These are phyloP conservation scores for Bombyx mandarina DNA, from an alignment of 1,140 invertebrate genomes.

Conservation along the genomic window DNA sequence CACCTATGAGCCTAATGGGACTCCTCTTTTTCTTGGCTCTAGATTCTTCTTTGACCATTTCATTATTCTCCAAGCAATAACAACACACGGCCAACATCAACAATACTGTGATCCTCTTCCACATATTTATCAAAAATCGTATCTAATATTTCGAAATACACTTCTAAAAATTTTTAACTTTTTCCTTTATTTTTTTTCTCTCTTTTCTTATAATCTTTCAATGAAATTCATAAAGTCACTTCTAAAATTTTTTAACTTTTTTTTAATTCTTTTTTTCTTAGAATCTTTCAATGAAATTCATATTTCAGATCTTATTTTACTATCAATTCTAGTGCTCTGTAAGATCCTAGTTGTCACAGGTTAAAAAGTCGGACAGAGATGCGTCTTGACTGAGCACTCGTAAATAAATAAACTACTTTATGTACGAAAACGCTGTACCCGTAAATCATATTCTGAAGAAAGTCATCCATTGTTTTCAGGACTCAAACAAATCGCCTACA, in stretches of 20 bases:
- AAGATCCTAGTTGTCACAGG: too few species aligned
- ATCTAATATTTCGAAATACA: not conserved
- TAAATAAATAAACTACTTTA: constrained; percentile 3
- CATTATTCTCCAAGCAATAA: constrained; percentile 40
- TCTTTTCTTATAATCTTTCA: too few species aligned
- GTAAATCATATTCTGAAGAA: constrained; percentile 2
- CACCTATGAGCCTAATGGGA: constrained; percentile 36
- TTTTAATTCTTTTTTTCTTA: not conserved
- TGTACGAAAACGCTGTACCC: not conserved
- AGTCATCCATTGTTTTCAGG: constrained; percentile 44
- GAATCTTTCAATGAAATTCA: not conserved
- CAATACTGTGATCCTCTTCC: constrained; percentile 27
- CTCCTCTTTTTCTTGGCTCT: constrained; percentile 53
- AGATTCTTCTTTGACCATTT: constrained; percentile 30
- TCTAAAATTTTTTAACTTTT: not conserved
- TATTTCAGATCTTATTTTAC: too few species aligned
- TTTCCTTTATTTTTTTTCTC: not conserved
- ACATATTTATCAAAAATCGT: constrained; percentile 15
- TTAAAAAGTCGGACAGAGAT: not conserved
- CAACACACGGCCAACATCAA: constrained; percentile 34
- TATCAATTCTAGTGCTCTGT: too few species aligned
- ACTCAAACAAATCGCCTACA: constrained; percentile 23
- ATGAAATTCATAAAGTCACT: too few species aligned
- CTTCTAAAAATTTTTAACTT: not conserved
- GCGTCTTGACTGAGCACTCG: not conserved